phyloP scores from a whole-genome alignment of 2,797 vertebrate species.

The Brachyalestes nurse region DNA sequence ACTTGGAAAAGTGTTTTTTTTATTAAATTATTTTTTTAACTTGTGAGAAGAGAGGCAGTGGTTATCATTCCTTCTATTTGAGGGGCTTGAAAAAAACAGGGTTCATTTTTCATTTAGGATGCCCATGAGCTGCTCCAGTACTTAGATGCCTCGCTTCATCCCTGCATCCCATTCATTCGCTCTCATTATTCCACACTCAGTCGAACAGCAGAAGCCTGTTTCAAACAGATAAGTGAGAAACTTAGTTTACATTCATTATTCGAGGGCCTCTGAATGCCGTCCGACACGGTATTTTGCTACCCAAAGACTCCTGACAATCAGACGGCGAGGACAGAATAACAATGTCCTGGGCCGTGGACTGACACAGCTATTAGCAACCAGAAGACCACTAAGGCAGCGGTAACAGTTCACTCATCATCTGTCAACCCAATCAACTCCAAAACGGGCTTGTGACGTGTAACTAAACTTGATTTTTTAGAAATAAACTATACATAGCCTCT shows the following conservation, averaged over 20 bases:
- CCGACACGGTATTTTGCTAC: constrained; percentile 17
- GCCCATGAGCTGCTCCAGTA: neutral
- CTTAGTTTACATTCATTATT: constrained; percentile 39
- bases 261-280: constrained; percentile 16
- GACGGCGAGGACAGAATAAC: constrained; percentile 3
- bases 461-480: neutral
- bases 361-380: neutral
- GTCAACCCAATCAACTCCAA: neutral
- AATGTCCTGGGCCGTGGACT: neutral
- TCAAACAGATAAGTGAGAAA: constrained; percentile 18
- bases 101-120: neutral
- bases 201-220: constrained; percentile 26
- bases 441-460: neutral
- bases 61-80: constrained; percentile 5
- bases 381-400: neutral
- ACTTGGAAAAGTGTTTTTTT: neutral
- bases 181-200: constrained; percentile 26
- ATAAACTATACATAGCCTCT: neutral
- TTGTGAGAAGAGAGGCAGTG: neutral
- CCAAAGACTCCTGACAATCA: constrained; percentile 5
- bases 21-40: neutral
- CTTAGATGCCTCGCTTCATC: constrained; percentile 11
- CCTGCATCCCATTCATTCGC: neutral
- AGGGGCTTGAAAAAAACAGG: neutral
- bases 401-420: neutral